Percentiles rank a stretch among this genome's conserved stretches.
These are phyloP conservation scores for Telmatochromis sp. DNA, from an alignment of 2,113 vertebrate species.

Conservation along the genomic window DNA sequence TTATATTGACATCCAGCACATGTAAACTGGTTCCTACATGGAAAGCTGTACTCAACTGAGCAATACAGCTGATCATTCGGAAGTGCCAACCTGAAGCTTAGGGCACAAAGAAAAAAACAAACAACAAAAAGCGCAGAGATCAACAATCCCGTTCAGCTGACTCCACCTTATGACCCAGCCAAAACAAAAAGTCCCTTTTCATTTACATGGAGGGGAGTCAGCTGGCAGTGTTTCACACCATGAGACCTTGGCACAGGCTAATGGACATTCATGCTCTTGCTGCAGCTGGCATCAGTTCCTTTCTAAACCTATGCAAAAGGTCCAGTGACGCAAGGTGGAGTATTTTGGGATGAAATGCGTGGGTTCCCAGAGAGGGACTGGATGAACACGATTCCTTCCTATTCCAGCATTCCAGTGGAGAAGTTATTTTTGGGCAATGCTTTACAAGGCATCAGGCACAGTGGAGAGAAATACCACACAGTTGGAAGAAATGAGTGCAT, in stretches of 20 bases:
- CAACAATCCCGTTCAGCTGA: slow-evolving; percentile 16
- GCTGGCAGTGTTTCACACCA: slow-evolving; percentile 56
- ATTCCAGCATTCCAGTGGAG: slow-evolving; percentile 55
- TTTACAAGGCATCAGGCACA: slow-evolving; percentile 43
- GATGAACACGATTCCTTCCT: slow-evolving; percentile 61
- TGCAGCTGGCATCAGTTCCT: slow-evolving; percentile 38
- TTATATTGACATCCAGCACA: background rate
- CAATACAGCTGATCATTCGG: background rate
- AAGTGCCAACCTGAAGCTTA: background rate
- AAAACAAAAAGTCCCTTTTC: slow-evolving; percentile 19
- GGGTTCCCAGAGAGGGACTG: slow-evolving; percentile 47
- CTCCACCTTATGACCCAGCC: slow-evolving; percentile 15
- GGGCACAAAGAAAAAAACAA: background rate
- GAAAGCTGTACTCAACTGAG: background rate
- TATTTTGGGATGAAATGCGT: slow-evolving; percentile 61
- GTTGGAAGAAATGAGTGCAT: slow-evolving; percentile 39
- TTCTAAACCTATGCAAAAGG: slow-evolving; percentile 29
- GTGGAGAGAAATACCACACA: slow-evolving; percentile 44
- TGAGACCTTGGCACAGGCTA: slow-evolving; percentile 57
- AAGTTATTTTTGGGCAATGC: slow-evolving; percentile 61
- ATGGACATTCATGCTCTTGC: slow-evolving; percentile 11
- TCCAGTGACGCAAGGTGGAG: slow-evolving; percentile 59
- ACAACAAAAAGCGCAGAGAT: background rate
- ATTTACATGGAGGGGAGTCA: slow-evolving; percentile 47
- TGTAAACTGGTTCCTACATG: background rate